Percentiles rank a stretch among this genome's conserved stretches.
Conservation (phyloP, 2,797 vertebrate species). For the Myioborus melanocephalus region DNA sequence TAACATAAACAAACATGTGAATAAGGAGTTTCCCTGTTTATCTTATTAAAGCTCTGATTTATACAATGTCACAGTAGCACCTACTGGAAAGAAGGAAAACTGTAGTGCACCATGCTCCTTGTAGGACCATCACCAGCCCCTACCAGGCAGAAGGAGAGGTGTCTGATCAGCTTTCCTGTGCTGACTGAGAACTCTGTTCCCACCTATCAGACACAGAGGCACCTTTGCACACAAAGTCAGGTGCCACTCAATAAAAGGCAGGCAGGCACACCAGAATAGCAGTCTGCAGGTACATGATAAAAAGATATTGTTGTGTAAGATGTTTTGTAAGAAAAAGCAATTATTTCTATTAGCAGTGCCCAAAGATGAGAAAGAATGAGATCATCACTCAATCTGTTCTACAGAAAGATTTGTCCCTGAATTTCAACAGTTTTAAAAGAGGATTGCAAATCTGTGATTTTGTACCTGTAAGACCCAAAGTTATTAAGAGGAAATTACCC, state of each 20-base stretch:
- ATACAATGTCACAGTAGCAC: not conserved
- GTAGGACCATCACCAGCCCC: not conserved
- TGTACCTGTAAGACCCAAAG: not conserved
- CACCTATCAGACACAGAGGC: not conserved
- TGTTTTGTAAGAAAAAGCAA: not conserved
- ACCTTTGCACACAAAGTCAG: not conserved
- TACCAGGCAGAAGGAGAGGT: rapidly evolving
- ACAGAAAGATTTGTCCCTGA: not conserved
- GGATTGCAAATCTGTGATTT: not conserved
- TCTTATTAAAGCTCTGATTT: not conserved
- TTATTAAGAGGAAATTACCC: not conserved
- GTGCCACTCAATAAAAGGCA: not conserved
- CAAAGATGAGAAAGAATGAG: not conserved
- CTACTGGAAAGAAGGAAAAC: not conserved
- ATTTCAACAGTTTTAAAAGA: not conserved
- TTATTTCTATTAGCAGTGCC: not conserved
- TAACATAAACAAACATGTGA: not conserved
- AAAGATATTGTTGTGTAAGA: not conserved
- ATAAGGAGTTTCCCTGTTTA: not conserved
- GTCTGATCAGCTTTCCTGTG: not conserved
- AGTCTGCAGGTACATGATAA: not conserved
- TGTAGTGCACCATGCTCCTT: not conserved
- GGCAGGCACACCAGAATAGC: not conserved
- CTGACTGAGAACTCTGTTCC: not conserved
- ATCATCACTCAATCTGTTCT: not conserved